phyloP scores from a whole-genome alignment of 1,140 invertebrate genomes.

The Trypoxylus dichotomus region DNA sequence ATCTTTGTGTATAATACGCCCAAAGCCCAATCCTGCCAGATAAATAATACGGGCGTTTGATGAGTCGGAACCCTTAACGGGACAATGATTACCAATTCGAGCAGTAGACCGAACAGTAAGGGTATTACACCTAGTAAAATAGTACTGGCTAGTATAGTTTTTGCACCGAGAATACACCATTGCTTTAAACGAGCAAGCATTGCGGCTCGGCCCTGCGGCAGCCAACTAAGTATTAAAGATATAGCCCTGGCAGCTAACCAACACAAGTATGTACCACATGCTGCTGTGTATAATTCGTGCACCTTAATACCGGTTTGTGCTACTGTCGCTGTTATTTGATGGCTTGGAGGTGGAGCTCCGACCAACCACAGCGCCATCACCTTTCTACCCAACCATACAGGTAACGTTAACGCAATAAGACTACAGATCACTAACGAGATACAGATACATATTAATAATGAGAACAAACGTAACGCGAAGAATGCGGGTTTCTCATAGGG shows the following conservation, averaged over 20 bases:
- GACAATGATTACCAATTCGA: conserved; percentile 90
- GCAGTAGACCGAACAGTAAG: conserved; percentile 85
- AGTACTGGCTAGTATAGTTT: conserved; percentile 73
- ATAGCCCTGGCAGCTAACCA: conserved; percentile 82
- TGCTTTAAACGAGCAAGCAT: conserved; percentile 74
- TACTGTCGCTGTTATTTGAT: conserved; percentile 48
- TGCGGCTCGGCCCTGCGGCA: conserved; percentile 82
- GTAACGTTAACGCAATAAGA: conserved; percentile 82
- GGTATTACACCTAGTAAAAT: conserved; percentile 90
- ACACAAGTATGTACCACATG: conserved; percentile 91
- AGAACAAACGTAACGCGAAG: conserved; percentile 77
- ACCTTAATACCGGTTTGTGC: conserved; percentile 65
- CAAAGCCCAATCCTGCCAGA: conserved; percentile 97
- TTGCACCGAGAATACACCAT: conserved; percentile 69
- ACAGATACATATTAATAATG: conserved; percentile 80
- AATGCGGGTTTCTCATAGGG: conserved; percentile 83
- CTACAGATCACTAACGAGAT: conserved; percentile 82
- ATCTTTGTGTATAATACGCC: conserved; percentile 98
- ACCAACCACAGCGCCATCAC: conserved; percentile 85
- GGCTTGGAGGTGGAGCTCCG: conserved; percentile 55
- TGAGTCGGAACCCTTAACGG: conserved; percentile 90
- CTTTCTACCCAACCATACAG: conserved; percentile 85
- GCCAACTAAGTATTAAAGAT: conserved; percentile 79
- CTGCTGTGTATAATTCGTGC: conserved; percentile 95
- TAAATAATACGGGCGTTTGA: conserved; percentile 92